Conservation (phyloP, 2,113 vertebrate species). For the Solea senegalensis region DNA sequence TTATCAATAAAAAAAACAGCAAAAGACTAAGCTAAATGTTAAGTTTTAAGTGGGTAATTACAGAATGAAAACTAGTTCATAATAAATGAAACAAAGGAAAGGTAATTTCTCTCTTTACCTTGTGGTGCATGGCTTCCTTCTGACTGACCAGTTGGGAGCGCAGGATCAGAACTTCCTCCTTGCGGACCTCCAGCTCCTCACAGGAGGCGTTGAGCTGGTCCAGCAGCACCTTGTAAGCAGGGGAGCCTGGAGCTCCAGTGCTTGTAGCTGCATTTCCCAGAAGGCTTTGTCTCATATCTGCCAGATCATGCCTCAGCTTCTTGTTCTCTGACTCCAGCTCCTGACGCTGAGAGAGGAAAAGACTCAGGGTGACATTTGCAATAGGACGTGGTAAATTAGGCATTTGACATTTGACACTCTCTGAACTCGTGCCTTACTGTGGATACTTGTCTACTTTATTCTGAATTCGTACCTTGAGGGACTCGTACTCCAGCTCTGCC, state of each 20-base stretch:
- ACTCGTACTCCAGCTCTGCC: conserved; percentile 96
- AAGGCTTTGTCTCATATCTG: conserved; percentile 90
- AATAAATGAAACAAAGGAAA: background rate
- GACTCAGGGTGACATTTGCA: background rate
- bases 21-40: background rate
- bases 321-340: conserved; percentile 98
- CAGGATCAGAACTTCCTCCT: conserved; percentile 97
- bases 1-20: too few species aligned
- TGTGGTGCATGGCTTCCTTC: conserved; percentile 94
- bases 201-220: conserved; percentile 93
- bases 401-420: background rate
- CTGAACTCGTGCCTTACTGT: background rate
- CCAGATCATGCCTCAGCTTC: conserved; percentile 94
- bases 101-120: conserved; percentile 77
- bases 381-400: background rate
- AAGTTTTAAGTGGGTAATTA: background rate
- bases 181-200: conserved; percentile 96
- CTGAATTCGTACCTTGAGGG: conserved; percentile 88
- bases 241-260: conserved; percentile 87
- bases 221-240: conserved; percentile 92
- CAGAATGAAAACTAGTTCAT: background rate
- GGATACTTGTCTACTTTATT: background rate
- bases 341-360: conserved; percentile 84
- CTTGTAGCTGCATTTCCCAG: conserved; percentile 83
- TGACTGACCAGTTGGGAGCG: conserved; percentile 98